Percentiles rank a stretch among this genome's conserved stretches.
phyloP scores from a whole-genome alignment of 1,140 invertebrate species.

The Papilio polytes region DNA sequence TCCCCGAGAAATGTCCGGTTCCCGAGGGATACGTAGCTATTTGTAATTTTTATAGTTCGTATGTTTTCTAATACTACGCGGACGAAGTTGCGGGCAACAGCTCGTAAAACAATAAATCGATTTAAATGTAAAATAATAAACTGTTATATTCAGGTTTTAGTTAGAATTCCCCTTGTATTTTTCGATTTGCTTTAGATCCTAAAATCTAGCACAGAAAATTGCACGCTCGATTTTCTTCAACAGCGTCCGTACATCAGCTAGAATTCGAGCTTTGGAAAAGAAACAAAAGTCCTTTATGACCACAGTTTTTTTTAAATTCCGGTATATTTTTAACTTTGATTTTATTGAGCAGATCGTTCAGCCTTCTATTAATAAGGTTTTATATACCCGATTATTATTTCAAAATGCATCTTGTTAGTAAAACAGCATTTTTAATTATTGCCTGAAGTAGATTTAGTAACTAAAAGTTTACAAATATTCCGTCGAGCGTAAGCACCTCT shows the following conservation, averaged over 20 bases:
- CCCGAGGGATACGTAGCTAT: too few relatives aligned
- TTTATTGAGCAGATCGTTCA: background rate
- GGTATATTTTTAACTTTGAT: background rate
- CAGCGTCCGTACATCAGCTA: background rate
- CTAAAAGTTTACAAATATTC: background rate
- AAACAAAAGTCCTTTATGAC: background rate
- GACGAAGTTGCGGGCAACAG: too few relatives aligned
- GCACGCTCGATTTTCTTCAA: conserved; percentile 13
- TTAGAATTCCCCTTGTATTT: background rate
- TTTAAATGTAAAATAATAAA: background rate
- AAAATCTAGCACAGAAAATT: background rate
- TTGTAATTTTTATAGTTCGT: too few relatives aligned
- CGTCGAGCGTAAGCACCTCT: too few relatives aligned
- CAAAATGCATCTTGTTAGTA: background rate
- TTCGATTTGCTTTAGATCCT: background rate
- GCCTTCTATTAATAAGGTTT: background rate
- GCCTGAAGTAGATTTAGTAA: too few relatives aligned
- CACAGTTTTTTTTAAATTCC: background rate
- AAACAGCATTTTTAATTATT: too few relatives aligned
- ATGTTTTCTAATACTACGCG: too few relatives aligned
- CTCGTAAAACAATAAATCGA: background rate
- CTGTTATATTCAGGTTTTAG: background rate
- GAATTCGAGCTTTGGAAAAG: background rate
- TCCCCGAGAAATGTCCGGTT: too few relatives aligned
- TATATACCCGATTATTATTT: background rate